Evolutionary conservation across 2,797 vertebrate species (phyloP).

Genomic region (Cyprinodon diabolis): DNA sequence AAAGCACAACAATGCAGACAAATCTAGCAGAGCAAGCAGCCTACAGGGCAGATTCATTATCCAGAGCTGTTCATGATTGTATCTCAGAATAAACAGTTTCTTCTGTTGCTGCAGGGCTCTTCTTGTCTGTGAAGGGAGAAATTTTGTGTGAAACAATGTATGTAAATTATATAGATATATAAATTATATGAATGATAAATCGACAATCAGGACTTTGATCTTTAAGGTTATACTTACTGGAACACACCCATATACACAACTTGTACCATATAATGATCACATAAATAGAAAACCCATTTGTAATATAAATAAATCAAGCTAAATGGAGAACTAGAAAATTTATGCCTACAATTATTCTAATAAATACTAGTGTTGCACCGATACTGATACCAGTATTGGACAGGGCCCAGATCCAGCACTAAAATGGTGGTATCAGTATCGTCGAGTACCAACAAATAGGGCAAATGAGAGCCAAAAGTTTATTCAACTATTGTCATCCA

Average conservation of each 20-base stretch:
- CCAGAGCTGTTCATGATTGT: not conserved
- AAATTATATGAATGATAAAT: not conserved
- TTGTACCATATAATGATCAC: not conserved
- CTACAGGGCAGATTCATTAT: not conserved
- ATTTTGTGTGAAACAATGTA: not conserved
- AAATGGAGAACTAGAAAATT: not conserved
- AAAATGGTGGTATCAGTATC: too few relatives aligned
- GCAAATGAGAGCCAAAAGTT: too few relatives aligned
- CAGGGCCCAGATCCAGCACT: too few relatives aligned
- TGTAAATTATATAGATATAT: too few relatives aligned
- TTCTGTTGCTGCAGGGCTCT: not conserved
- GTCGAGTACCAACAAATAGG: too few relatives aligned
- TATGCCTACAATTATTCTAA: not conserved
- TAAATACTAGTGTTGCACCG: too few relatives aligned
- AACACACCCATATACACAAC: not conserved
- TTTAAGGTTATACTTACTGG: not conserved
- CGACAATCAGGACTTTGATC: not conserved
- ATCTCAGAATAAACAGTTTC: constrained; percentile 9
- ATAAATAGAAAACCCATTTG: too few relatives aligned
- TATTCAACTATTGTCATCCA: too few relatives aligned
- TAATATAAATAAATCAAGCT: not conserved
- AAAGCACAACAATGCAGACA: not conserved
- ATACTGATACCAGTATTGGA: too few relatives aligned
- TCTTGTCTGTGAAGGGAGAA: constrained; percentile 1
- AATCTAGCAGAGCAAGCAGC: not conserved